Conservation (phyloP, 1,140 invertebrate genomes). For the Trigoniulus corallinus region DNA sequence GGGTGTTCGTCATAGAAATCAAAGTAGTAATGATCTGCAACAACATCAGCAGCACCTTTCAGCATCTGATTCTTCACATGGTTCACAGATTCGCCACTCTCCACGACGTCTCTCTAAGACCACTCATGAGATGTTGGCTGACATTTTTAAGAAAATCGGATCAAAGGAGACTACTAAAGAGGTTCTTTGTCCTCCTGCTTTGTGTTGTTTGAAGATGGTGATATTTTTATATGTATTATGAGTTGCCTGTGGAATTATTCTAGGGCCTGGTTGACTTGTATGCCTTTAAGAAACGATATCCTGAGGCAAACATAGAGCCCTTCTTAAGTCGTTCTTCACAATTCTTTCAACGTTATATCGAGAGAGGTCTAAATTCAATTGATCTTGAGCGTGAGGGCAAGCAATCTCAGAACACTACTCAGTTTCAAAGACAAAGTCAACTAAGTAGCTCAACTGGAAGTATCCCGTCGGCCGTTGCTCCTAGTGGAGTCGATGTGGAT, state of each 20-base stretch:
- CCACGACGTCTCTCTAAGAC: slow-evolving; percentile 42
- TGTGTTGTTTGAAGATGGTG: slow-evolving; percentile 5
- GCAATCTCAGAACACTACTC: neutral
- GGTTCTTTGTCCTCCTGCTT: slow-evolving; percentile 21
- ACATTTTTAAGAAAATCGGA: slow-evolving; percentile 84
- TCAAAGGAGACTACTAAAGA: slow-evolving; percentile 73
- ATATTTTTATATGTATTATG: neutral
- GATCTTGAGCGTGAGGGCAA: slow-evolving; percentile 31
- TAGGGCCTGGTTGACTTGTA: slow-evolving; percentile 69
- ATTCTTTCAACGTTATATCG: slow-evolving; percentile 84
- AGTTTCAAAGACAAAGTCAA: neutral
- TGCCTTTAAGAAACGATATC: slow-evolving; percentile 75
- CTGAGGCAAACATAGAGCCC: slow-evolving; percentile 77
- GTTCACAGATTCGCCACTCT: slow-evolving; percentile 7
- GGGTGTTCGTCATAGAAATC: slow-evolving; percentile 12
- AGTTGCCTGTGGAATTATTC: neutral
- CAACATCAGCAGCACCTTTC: neutral
- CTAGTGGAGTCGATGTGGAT: neutral
- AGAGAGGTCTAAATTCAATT: slow-evolving; percentile 65
- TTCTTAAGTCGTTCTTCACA: slow-evolving; percentile 74
- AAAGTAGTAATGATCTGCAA: slow-evolving; percentile 10
- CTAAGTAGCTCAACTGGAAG: neutral
- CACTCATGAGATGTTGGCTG: slow-evolving; percentile 64
- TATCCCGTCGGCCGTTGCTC: neutral
- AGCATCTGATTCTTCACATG: slow-evolving; percentile 1